These are phyloP conservation scores for Cryptops parisi DNA, from an alignment of 2,888 invertebrate species.

Conservation along the genomic window DNA sequence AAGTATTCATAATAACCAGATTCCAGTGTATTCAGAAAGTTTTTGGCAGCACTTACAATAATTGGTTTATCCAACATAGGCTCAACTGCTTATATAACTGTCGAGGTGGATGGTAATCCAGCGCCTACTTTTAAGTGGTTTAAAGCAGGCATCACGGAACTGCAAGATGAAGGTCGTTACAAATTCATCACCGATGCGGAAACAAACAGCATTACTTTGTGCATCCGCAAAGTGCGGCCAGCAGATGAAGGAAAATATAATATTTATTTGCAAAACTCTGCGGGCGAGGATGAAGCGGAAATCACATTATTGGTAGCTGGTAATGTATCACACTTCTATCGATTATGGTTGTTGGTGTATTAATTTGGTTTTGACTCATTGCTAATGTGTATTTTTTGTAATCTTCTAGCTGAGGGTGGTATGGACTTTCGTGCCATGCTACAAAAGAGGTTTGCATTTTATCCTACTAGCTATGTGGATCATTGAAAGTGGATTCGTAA, in stretches of 20 bases:
- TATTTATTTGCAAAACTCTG: conserved; percentile 77
- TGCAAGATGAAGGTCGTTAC: conserved; percentile 88
- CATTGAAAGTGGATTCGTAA: background rate
- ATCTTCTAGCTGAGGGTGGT: conserved; percentile 67
- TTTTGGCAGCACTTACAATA: conserved; percentile 1
- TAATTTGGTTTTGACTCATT: too few species aligned
- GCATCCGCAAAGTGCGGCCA: conserved; percentile 89
- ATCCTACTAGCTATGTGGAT: background rate
- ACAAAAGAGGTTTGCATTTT: conserved; percentile 50
- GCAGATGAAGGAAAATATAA: conserved; percentile 96
- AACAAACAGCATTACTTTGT: conserved; percentile 77
- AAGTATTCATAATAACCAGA: too few species aligned
- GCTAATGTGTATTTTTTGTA: conserved; percentile 9
- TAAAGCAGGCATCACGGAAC: conserved; percentile 56
- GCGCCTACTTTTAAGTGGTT: conserved; percentile 91
- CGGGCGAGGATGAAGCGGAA: conserved; percentile 91
- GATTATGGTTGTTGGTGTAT: too few species aligned
- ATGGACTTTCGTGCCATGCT: conserved; percentile 99
- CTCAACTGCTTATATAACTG: conserved; percentile 80
- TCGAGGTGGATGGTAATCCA: conserved; percentile 86
- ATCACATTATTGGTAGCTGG: conserved; percentile 93
- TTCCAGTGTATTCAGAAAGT: too few species aligned
- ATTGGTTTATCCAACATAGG: too few species aligned
- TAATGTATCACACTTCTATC: too few species aligned
- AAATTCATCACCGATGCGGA: conserved; percentile 91